A percentile compares a stretch with the other conserved stretches of the same genome.
Conservation (phyloP, 2,797 vertebrate genomes). For the Natrix natrix region DNA sequence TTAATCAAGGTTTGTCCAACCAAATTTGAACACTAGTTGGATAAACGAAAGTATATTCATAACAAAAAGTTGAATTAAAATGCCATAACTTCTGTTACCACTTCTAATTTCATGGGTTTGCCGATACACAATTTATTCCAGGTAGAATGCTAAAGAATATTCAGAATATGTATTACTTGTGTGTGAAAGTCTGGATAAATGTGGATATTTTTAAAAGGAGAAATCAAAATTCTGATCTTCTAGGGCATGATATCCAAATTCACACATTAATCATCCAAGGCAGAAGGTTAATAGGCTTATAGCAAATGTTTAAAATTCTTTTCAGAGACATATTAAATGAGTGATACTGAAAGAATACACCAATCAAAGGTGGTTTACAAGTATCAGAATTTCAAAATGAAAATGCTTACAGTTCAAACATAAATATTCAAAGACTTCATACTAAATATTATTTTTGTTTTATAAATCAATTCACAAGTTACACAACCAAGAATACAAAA, state of each 20-base stretch:
- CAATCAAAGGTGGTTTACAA: neutral
- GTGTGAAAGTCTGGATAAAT: neutral
- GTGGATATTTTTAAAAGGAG: neutral
- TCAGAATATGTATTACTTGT: neutral
- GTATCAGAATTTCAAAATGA: neutral
- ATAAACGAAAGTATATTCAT: neutral
- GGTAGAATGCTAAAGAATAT: neutral
- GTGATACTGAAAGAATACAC: neutral
- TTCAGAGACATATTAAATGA: neutral
- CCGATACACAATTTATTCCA: neutral
- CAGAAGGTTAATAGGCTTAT: neutral
- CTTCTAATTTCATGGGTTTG: neutral
- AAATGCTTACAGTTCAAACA: neutral
- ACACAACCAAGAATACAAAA: neutral
- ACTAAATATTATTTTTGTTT: neutral
- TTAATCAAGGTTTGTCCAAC: neutral
- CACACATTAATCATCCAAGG: neutral
- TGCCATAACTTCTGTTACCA: neutral
- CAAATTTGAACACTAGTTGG: neutral
- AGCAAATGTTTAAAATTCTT: neutral
- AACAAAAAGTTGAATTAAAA: neutral
- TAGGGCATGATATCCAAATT: neutral
- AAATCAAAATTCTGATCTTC: neutral
- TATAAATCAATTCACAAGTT: neutral
- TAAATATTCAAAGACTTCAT: neutral